phyloP scores from a whole-genome alignment of 2,113 vertebrate species.

The Oncorhynchus gorbuscha region DNA sequence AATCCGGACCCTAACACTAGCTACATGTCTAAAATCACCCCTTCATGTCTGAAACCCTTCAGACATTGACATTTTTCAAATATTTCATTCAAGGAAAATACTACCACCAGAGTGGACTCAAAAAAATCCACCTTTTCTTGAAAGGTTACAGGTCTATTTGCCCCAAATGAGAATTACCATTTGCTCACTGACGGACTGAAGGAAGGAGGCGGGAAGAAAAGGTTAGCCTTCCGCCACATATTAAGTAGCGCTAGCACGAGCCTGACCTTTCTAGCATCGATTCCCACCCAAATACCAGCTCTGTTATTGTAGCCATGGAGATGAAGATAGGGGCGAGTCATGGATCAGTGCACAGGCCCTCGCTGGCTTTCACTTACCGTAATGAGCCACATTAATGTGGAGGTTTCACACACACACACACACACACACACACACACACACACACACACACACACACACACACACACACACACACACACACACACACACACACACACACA shows the following conservation, averaged over 20 bases:
- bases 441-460: neutral
- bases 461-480: neutral
- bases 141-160: slow-evolving; percentile 5
- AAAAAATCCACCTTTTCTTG: neutral
- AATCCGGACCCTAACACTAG: too few relatives aligned
- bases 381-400: slow-evolving; percentile 10
- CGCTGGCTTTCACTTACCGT: slow-evolving; percentile 27
- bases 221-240: slow-evolving; percentile 25
- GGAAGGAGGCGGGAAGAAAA: slow-evolving; percentile 23
- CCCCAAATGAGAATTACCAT: neutral
- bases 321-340: slow-evolving; percentile 5
- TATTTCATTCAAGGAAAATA: neutral
- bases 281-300: slow-evolving; percentile 47
- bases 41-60: neutral
- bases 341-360: slow-evolving; percentile 22
- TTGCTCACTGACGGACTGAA: slow-evolving; percentile 17
- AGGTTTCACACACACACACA: neutral
- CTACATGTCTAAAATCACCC: too few relatives aligned
- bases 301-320: slow-evolving; percentile 42
- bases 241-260: slow-evolving; percentile 28
- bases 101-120: neutral
- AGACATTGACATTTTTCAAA: neutral
- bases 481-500: neutral
- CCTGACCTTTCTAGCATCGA: slow-evolving; percentile 52
- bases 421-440: neutral